Base-by-base conservation (phyloP, 1,140 invertebrate species). In the Hycleus cichorii region DNA sequence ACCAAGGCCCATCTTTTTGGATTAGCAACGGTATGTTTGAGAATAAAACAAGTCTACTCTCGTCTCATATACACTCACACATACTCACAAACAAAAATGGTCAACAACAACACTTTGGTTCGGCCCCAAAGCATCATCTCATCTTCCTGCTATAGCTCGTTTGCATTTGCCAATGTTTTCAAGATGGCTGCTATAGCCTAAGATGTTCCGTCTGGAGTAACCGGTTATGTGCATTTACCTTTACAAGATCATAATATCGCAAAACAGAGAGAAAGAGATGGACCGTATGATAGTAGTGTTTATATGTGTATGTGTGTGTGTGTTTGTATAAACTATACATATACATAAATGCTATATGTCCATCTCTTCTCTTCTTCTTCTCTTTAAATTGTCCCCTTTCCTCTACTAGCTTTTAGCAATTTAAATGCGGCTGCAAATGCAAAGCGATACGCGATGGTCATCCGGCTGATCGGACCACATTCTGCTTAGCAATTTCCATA, bases 401-500 rank as follows among this genome's bases (percentile, higher is more conserved):
- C 32, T 32, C 32, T 7, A 7, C 32, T 32, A 7, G 32, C 32
- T 72, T 73, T 73, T 73, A 71, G 71, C 71, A 73, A 73, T 73
- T 73, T 73, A 73, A 73, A 73, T 73, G 70, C 65, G 62, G 62
- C 65, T 64, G 65, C 64, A 65, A 69, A 71, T 71, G 69, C 68
- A 71, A 71, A 71, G 63, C 67, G 69, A 67, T 65, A 18, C 18
- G 63, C 64, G 55, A 49, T 64, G 65, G 62, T 62, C 60, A 61
- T 64, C 63, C 60, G 59, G 60, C 61, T 63, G 65, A 63, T 63
- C 64, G 61, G 60, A 63, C 64, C 58, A 63, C 64, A 68, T 68
- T 68, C 64, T 68, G 63, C 57, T 56, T 63, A 62, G 64, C 64
- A 66, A 72, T 72, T 72, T 72, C 70, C 70, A 72, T 72, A 72